Base-by-base conservation (phyloP, 2,797 vertebrate genomes). In the Chiloscyllium punctatum region DNA sequence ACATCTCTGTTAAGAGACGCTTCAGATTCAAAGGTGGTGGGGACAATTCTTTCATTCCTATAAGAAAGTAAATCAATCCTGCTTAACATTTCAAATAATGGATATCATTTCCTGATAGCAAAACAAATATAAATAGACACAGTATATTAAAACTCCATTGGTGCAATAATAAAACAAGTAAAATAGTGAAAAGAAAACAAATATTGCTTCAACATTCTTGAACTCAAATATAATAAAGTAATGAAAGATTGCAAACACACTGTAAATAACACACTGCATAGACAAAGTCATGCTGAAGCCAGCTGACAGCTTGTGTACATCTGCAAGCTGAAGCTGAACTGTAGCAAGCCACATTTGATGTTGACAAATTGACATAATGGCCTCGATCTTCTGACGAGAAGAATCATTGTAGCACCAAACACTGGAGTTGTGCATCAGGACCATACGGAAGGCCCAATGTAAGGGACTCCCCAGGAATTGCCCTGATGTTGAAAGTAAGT, bases 1-100 rank as follows among this genome's bases (percentile, higher is more conserved):
- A 92, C 0, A 99, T 99, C 96, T 99, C 99, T 92, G 97, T 97
- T 96, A 98, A 98, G 0, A 99, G 97, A 84, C 98, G 98, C 95
- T 98, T 98, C 96, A 99, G 97, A 97, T 98, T 99, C 96, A 99
- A 97, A 94, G 98, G 99, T 0, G 97, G 98, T 4, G 98, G 99
- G 69, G 99, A 99, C 95, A 99, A 97, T 96, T 99, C 98, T 97
- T 98, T 99, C 97, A 99, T 98, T 96, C 98, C 99, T 99, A 96
- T 57, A 95, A 66, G 15, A 86, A 95, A 68, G 18, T 5, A 69
- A 62, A 72, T 53, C 71, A 62, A 72, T 53, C 71, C 13, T 88
- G 72, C 8, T 88, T 94, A 77, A 86, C 48, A 33, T 51, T 72
- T 91, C 53, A 79, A 48, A 33, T 53, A 23, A 57, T 94, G 53